Base-by-base conservation (phyloP, 2,888 invertebrate species). In the Eristalinus sepulchralis region DNA sequence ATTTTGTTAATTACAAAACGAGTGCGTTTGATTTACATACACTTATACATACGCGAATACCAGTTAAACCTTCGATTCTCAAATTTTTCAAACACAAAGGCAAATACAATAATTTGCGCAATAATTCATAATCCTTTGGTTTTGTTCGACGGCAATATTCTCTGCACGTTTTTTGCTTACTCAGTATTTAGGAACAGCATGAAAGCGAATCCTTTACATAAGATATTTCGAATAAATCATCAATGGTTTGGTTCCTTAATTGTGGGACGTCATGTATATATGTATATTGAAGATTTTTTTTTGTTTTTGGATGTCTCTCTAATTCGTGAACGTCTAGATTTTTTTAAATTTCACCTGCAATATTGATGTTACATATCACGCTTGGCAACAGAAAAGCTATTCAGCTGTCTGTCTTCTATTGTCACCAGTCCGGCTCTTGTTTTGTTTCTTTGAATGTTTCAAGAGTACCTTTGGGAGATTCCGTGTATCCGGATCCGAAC, bases 1-100 rank as follows among this genome's bases (percentile, higher is more conserved):
- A 92, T 92, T 92, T 92, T 92, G 91, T 92, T 92, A 92, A 92
- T 92, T 92, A 91, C 92, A 91, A 91, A 91, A 90, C 90, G 90
- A 88, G 89, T 89, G 90, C 88, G 88, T 80, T 82, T 75, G 86
- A 86, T 82, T 75, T 73, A 67, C 22, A 60, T 20, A 57, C 66
- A 62, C 60, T 60, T 3, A 68, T 27, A 27, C 27, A 27, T 27
- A 5, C 27, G 27, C 5, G 27, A 5, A 27, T 27, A 27, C 2
- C 13, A 67, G 67, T 22, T 31, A 60, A 53, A 77, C 67, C 57
- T 27, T 57, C 57, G 57, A 57, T 22, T 47, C n/a, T n/a, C n/a
- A n/a, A n/a, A n/a, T n/a, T n/a, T n/a, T n/a, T n/a, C n/a, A n/a
- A n/a, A n/a, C n/a, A n/a, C n/a, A n/a, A n/a, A n/a, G n/a, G 22